Evolutionary conservation across 1,140 invertebrate species (phyloP), one percentile per base, ranked within the genome.

Genomic region (Drosophila obscura): DNA sequence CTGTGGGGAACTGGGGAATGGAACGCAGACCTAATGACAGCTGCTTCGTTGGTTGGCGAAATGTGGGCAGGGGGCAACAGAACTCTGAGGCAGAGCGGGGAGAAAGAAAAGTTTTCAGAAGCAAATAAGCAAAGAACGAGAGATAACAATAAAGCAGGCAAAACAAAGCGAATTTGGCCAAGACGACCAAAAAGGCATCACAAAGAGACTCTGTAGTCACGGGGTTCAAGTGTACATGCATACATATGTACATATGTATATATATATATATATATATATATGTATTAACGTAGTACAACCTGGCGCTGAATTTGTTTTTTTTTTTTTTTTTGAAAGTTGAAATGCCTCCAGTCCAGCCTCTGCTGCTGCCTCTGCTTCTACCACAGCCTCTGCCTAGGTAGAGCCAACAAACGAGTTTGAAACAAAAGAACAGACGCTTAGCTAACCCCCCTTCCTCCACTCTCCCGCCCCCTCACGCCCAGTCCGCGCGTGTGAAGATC

Each of bases 391-490:
- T 39, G 74, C 64, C 77, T 66, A 64, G 73, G 62, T 79, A 74
- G 75, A 83, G 80, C 71, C 74, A 74, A 80, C 79, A 85, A 87
- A 87, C 82, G 75, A 77, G 82, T 87, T 87, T 87, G 66, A 87
- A 82, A 87, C 82, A 87, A 87, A 87, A 87, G 82, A 85, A 85
- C 82, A 87, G 82, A 87, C 82, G 75, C 79, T 84, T 57, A 79
- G 64, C 77, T 72, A 65, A 66, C 48, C 68, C 64, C 52, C 68
- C 64, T 53, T 65, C 71, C 45, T 48, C 50, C 63, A 31, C 43
- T 45, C 24, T 28, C n/a, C 8, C 15, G 45, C 24, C 53, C 35
- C 39, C 31, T 9, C 46, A 22, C 15, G 15, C 9, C 19, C 22
- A 43, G 15, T 48, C 2, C 43, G 50, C 74, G 72, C 73, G 77